phyloP scores from a whole-genome alignment of 1,140 invertebrate genomes.

The Epicauta chinensis region DNA sequence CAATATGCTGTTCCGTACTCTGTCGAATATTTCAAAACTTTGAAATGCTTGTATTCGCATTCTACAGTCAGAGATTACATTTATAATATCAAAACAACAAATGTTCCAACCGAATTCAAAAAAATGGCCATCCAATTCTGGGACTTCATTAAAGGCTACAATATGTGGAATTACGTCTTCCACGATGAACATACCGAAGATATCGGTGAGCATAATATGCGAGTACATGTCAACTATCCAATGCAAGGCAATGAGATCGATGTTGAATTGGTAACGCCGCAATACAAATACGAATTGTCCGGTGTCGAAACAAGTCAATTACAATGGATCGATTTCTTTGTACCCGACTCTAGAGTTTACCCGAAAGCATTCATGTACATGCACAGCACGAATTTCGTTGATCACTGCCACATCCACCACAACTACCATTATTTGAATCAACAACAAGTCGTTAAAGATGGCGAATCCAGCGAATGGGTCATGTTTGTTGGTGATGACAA shows the following conservation, averaged over 20 bases:
- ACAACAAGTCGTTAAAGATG: neutral
- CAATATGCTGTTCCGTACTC: constrained; percentile 11
- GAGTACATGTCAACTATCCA: constrained; percentile 7
- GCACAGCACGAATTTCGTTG: constrained; percentile 9
- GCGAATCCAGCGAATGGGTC: constrained; percentile 21
- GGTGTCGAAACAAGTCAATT: constrained; percentile 10
- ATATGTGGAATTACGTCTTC: constrained; percentile 3
- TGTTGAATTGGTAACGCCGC: constrained; percentile 14
- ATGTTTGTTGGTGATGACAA: constrained; percentile 18
- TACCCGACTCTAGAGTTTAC: constrained; percentile 11
- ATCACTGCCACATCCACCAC: constrained; percentile 17
- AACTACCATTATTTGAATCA: neutral
- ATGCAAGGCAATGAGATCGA: constrained; percentile 15
- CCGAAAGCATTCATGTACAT: constrained; percentile 6
- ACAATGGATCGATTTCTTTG: constrained; percentile 1
- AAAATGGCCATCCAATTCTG: neutral
- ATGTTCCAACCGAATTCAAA: constrained; percentile 23
- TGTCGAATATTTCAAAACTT: constrained; percentile 8
- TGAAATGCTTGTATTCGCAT: constrained; percentile 17
- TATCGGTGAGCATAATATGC: constrained; percentile 7
- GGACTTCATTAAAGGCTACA: constrained; percentile 8
- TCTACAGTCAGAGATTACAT: constrained; percentile 24
- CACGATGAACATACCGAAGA: constrained; percentile 10
- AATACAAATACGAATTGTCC: constrained; percentile 10
- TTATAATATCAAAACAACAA: constrained; percentile 24